A percentile compares a stretch with the other conserved stretches of the same genome.
These are phyloP conservation scores for Thamnophis elegans DNA, from an alignment of 2,797 vertebrate genomes.

Conservation along the genomic window DNA sequence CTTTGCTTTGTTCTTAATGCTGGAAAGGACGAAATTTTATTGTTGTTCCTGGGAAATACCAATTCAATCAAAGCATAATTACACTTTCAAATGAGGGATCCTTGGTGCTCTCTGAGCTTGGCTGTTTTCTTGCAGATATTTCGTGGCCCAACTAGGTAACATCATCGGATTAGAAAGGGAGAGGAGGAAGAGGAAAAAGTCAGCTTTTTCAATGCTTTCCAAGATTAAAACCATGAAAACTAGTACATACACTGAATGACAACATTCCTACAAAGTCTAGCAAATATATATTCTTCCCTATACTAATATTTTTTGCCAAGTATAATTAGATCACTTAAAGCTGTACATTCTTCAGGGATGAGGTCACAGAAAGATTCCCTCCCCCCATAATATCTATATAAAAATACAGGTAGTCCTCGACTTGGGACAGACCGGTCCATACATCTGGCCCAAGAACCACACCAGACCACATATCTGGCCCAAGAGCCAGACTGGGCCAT, in stretches of 20 bases:
- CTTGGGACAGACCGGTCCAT: too few species aligned
- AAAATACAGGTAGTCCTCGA: slow-evolving; percentile 32
- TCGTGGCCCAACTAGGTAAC: too few species aligned
- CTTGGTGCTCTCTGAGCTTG: too few species aligned
- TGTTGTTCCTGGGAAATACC: background rate
- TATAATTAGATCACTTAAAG: slow-evolving; percentile 50
- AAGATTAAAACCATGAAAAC: slow-evolving; percentile 27
- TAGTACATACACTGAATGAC: slow-evolving; percentile 19
- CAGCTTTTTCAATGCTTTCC: slow-evolving; percentile 15
- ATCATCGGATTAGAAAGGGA: too few species aligned
- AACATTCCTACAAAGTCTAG: slow-evolving; percentile 33
- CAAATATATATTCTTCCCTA: slow-evolving; percentile 35
- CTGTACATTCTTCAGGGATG: slow-evolving; percentile 63
- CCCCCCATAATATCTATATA: slow-evolving; percentile 26
- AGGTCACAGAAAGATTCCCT: slow-evolving; percentile 38
- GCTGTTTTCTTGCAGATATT: too few species aligned
- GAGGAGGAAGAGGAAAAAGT: background rate
- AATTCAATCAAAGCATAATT: slow-evolving; percentile 31
- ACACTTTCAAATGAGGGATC: background rate
- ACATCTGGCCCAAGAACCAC: too few species aligned
- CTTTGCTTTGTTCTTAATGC: slow-evolving; percentile 11
- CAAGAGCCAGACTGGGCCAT: too few species aligned
- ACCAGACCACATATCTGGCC: too few species aligned
- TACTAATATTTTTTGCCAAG: slow-evolving; percentile 51
- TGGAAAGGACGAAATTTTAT: slow-evolving; percentile 31